Evolutionary conservation across 1,140 invertebrate species (phyloP).

Genomic region (Cyrtorhinus lividipennis): DNA sequence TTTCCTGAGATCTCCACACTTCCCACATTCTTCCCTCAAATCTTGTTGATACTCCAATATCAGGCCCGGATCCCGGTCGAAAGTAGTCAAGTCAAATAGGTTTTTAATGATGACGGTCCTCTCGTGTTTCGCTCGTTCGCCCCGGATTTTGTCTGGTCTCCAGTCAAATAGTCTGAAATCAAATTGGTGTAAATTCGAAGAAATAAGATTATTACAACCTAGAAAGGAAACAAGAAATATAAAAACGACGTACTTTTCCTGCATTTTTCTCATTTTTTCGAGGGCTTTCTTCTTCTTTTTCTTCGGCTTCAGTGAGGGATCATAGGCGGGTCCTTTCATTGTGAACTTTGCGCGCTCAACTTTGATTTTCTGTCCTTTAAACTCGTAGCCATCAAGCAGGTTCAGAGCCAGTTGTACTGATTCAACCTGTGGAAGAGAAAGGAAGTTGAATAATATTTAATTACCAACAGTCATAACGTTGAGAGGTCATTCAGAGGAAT

Average conservation of each 20-base stretch:
- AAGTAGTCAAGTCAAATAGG: conserved; percentile 78
- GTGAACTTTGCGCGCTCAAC: conserved; percentile 92
- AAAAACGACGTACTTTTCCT: conserved; percentile 59
- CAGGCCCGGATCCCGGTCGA: conserved; percentile 73
- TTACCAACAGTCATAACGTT: background rate
- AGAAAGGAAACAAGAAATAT: too few species aligned
- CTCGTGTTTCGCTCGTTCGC: conserved; percentile 73
- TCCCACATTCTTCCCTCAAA: conserved; percentile 72
- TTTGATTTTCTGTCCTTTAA: conserved; percentile 60
- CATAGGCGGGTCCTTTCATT: conserved; percentile 78
- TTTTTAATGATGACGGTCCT: conserved; percentile 87
- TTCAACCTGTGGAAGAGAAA: conserved; percentile 49
- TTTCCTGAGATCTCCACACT: conserved; percentile 86
- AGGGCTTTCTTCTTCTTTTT: conserved; percentile 80
- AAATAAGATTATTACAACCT: background rate
- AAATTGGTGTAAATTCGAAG: background rate
- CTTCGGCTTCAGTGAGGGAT: conserved; percentile 86
- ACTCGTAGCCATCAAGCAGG: conserved; percentile 76
- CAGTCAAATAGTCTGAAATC: conserved; percentile 73
- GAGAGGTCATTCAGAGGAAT: too few species aligned
- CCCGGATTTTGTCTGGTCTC: conserved; percentile 79
- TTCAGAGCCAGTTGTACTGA: conserved; percentile 87
- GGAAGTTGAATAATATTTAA: background rate
- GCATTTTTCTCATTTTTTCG: conserved; percentile 80
- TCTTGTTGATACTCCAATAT: conserved; percentile 87